Base-by-base conservation (phyloP, 2,888 invertebrate species). In the Germaria angustata region DNA sequence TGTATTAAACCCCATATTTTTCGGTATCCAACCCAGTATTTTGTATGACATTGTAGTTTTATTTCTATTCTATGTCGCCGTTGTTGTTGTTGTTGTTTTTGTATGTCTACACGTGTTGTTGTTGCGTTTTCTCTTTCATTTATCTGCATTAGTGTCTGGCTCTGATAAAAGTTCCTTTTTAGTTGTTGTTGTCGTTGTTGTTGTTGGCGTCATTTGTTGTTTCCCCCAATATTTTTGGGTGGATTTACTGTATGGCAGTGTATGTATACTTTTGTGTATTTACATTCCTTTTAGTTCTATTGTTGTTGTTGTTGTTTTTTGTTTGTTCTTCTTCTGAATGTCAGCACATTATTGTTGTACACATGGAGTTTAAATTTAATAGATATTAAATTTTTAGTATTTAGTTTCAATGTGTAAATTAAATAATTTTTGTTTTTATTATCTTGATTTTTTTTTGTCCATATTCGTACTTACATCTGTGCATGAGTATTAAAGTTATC, bases 111-210 rank as follows among this genome's bases (percentile, higher is more conserved):
- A 65, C 51, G 66, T 80, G 79, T 49, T 73, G 59, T 80, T 80
- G 24, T 73, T 80, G 79, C 36, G 63, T 75, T 82, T 82, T 79
- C 82, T 82, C 82, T 82, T 82, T 82, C 82, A 71, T 79, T 82
- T 79, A 53, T 79, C 75, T 82, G 79, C 46, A 71, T 44, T 71
- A 44, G 79, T 66, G 79, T 79, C 82, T 82, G 79, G 55, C 44
- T 68, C 36, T 63, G 63, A 69, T 75, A 76, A 81, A 63, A 63
- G 41, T 78, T 78, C 69, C 69, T 75, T 81, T 65, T 28, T 63
- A 44, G 44, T 22, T 32, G 28, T 59, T 36, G 34, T 39, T 77
- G 28, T 44, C 41, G 34, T 46, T 24, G 57, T 34, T 57, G 51
- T 22, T 34, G 32, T 28, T 28, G 3, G 3, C 28, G 28, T 28